Evolutionary conservation across 1,140 invertebrate species (phyloP), one percentile per base, ranked within the genome.

Genomic region (Cydia strobilella): DNA sequence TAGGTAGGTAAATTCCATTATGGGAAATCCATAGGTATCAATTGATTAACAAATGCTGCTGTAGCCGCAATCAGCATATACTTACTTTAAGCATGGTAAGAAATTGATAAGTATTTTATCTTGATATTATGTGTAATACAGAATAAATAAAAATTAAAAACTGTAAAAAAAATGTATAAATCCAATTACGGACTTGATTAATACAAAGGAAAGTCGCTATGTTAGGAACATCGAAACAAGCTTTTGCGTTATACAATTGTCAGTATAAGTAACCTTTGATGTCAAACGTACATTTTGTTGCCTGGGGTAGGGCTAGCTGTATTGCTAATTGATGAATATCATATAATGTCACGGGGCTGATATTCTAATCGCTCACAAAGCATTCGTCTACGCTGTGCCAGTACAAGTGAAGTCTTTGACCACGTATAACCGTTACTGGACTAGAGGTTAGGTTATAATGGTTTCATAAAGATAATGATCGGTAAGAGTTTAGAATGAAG

Each of bases 281-380:
- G 65, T 69, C 65, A 69, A 35, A 18, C 15, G 65, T 69, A 69
- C 27, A 42, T 69, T 69, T 69, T 59, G 54, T 59, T 59, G n/a
- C 35, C 31, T 2, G n/a, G 65, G 65, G 65, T 18, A 18, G 65
- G 65, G 65, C 65, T 31, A 12, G 31, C 65, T 15, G 65, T 69
- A 69, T 69, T 35, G 65, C 65, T 69, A 69, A 69, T 69, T 69
- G 65, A 69, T 69, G 65, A 69, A 69, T 69, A 69, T 69, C 65
- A 69, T 69, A 69, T 35, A 69, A 18, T 35, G 65, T 69, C 54
- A 59, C 54, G 18, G 20, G 20, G 20, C 54, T 12, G 18, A 3
- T 12, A 59, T 23, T 59, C 6, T 23, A 0, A 59, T 23, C 10
- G 7, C 18, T 59, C n/a, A 9, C 20, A 23, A n/a, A 59, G 9